Conservation (phyloP, 1,140 invertebrate species). For the Bombus vancouverensis region DNA sequence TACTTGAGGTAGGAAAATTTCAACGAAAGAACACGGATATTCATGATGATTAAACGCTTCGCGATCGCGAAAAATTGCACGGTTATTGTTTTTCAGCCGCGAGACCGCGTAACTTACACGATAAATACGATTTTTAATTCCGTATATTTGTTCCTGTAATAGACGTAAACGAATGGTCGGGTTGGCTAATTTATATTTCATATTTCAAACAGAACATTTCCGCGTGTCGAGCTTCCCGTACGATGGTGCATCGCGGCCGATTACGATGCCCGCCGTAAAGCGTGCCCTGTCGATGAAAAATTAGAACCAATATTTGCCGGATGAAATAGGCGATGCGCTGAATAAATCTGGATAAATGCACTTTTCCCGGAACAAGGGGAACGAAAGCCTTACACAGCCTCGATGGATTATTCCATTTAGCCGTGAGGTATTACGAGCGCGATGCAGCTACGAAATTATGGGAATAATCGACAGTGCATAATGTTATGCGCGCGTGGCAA, state of each 20-base stretch:
- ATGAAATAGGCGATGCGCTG: constrained; percentile 18
- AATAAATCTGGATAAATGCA: constrained; percentile 23
- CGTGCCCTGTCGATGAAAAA: constrained; percentile 8
- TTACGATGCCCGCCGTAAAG: not conserved
- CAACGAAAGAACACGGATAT: not conserved
- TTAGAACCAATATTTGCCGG: constrained; percentile 41
- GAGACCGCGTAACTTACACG: not conserved
- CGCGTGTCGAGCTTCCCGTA: not conserved
- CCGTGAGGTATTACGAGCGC: constrained; percentile 32
- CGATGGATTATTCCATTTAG: constrained; percentile 48
- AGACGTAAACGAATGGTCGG: not conserved
- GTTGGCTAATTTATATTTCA: constrained; percentile 18
- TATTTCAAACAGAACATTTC: not conserved
- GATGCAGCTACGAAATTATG: constrained; percentile 37
- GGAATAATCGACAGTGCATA: constrained; percentile 47
- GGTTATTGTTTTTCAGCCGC: not conserved
- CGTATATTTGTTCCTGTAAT: constrained; percentile 5
- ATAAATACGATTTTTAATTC: constrained; percentile 4
- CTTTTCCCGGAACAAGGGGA: not conserved
- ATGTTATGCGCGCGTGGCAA: not conserved
- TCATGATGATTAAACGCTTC: not conserved
- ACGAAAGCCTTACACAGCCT: not conserved
- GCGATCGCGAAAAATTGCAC: constrained; percentile 3
- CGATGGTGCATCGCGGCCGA: not conserved
- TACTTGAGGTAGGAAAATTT: not conserved